Evolutionary conservation across 2,113 vertebrate species (phyloP).

Genomic region (Brachyistius frenatus): DNA sequence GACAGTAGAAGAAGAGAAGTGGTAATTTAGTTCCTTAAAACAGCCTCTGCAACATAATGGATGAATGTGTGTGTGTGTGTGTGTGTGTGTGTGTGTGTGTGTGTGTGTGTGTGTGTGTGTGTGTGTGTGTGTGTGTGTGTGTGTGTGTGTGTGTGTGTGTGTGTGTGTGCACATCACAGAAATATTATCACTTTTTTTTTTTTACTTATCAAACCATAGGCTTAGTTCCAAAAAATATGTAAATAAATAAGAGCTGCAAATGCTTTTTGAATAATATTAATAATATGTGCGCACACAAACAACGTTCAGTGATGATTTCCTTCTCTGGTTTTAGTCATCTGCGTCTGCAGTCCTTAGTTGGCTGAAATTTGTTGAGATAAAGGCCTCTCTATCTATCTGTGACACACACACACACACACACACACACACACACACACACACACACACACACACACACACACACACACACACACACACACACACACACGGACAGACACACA

Average conservation of each 20-base stretch:
- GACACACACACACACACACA: conserved; percentile 37
- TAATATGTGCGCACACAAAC: too few relatives aligned
- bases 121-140: neutral
- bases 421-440: conserved; percentile 17
- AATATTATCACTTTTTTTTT: too few relatives aligned
- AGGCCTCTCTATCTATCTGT: conserved; percentile 44
- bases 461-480: conserved; percentile 21
- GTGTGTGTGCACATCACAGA: too few relatives aligned
- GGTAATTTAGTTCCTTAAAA: conserved; percentile 31
- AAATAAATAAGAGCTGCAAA: too few relatives aligned
- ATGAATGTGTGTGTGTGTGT: neutral
- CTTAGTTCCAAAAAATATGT: too few relatives aligned
- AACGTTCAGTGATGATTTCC: neutral
- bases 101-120: neutral
- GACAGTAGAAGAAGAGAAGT: conserved; percentile 16
- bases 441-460: conserved; percentile 34
- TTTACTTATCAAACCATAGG: too few relatives aligned
- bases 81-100: neutral
- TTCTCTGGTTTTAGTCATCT: neutral
- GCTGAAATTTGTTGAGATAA: conserved; percentile 58
- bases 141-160: conserved; percentile 2
- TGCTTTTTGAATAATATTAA: too few relatives aligned
- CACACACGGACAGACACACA: conserved; percentile 22
- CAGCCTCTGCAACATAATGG: conserved; percentile 1
- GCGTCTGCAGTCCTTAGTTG: conserved; percentile 20